A percentile compares a stretch with the other conserved stretches of the same genome.
Conservation (phyloP, 2,888 invertebrate species). For the Hartigia nigra region DNA sequence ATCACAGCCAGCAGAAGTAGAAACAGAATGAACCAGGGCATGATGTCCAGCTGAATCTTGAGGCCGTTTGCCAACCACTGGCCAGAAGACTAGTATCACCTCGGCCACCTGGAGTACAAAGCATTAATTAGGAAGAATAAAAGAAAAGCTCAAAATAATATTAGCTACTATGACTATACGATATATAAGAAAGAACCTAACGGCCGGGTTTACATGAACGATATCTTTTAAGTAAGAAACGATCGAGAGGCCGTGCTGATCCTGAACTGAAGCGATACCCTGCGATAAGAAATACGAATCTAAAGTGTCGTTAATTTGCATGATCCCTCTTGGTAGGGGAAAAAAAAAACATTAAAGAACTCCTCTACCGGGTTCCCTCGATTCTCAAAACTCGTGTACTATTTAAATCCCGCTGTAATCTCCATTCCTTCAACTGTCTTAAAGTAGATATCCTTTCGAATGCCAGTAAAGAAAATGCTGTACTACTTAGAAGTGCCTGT, state of each 20-base stretch:
- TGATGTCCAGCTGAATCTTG: constrained; percentile 65
- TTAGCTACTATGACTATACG: neutral
- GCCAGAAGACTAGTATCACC: constrained; percentile 42
- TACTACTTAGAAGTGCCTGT: neutral
- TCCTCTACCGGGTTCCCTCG: neutral
- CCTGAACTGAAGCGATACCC: neutral
- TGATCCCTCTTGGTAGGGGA: neutral
- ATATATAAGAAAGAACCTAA: neutral
- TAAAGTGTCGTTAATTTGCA: neutral
- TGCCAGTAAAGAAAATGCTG: neutral
- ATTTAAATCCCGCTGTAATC: neutral
- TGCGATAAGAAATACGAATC: neutral
- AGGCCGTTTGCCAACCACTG: constrained; percentile 59
- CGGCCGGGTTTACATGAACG: neutral
- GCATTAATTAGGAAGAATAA: neutral
- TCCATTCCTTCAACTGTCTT: neutral
- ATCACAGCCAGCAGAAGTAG: constrained; percentile 68
- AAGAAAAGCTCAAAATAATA: neutral
- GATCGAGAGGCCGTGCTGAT: neutral
- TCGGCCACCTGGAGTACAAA: constrained; percentile 46
- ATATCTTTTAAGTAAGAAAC: neutral
- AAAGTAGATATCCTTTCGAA: neutral
- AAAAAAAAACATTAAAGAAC: neutral
- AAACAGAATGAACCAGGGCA: constrained; percentile 69
- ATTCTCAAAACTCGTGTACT: neutral